Base-by-base conservation (phyloP, 2,888 invertebrate species). In the Phyllotreta cruciferae region DNA sequence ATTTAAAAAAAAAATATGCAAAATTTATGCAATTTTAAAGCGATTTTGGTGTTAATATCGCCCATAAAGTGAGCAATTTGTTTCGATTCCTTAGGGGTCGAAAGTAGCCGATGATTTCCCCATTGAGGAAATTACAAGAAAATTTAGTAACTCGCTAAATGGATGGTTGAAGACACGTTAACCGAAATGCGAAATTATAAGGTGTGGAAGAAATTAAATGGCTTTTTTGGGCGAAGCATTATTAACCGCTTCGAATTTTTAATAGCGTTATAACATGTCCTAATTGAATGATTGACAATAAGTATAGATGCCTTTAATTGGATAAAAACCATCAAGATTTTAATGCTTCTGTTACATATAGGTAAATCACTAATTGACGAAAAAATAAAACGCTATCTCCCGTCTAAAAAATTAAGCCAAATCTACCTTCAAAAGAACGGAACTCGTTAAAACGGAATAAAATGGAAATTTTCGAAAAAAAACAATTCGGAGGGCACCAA, bases 361-460 rank as follows among this genome's bases (percentile, higher is more conserved):
- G 24, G 24, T 4, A 24, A 24, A 24, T 24, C 24, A 5, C 10
- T 41, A 41, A n/a, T 41, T 41, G 10, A 41, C 41, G 10, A 41
- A 41, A 9, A 9, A 34, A 53, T 7, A 34, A 37, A 36, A 11
- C 10, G 8, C 37, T 38, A 35, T 53, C 7, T 52, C 34, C 35
- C 2, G 54, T 49, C 39, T 6, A 13, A 42, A 42, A 60, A 66
- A 63, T 66, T 63, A 66, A 66, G 60, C 60, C 57, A 57, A 61
- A 66, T 66, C 63, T 56, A 62, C 56, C 56, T 39, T 35, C 57
- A 49, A 57, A 58, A 39, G 41, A 58, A 58, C 49, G 9, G n/a
- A 63, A 47, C 69, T 66, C 62, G 62, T 67, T 67, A 62, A 64
- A 68, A 56, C 24, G 49, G 60, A 66, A 67, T 67, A 58, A 64